These are phyloP conservation scores for Alca torda DNA, from an alignment of 2,797 vertebrate species.

Conservation along the genomic window DNA sequence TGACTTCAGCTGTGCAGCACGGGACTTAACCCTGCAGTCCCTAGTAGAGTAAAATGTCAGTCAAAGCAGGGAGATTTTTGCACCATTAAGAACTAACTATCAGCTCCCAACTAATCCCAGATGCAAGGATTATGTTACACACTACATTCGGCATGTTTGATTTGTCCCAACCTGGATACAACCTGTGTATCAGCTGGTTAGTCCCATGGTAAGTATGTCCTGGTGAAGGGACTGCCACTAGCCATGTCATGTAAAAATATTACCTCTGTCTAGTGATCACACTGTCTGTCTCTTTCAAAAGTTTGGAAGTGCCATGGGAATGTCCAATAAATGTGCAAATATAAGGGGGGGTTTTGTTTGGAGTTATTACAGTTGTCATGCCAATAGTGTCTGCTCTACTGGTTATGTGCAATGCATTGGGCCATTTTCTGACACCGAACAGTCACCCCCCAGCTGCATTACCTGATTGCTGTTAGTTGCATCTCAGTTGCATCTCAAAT, in stretches of 20 bases:
- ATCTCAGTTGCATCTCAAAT: conserved; percentile 66
- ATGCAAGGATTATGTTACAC: neutral
- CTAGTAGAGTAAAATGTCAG: neutral
- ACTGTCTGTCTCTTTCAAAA: conserved; percentile 66
- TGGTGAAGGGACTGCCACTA: conserved; percentile 2
- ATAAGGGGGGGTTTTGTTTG: rapidly evolving
- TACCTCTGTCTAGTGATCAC: conserved; percentile 43
- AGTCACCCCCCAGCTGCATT: conserved; percentile 47
- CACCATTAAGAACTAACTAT: neutral
- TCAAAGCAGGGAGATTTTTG: neutral
- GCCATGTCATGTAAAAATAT: neutral
- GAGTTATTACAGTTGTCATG: conserved; percentile 36
- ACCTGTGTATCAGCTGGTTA: neutral
- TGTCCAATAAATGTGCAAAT: conserved; percentile 36
- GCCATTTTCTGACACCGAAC: conserved; percentile 47
- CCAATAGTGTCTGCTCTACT: conserved; percentile 41
- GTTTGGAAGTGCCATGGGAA: conserved; percentile 73
- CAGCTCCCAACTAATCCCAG: neutral
- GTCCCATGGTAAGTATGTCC: conserved; percentile 50
- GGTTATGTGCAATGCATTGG: conserved; percentile 43
- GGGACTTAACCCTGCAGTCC: neutral
- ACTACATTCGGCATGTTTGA: neutral
- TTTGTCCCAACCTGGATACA: conserved; percentile 56
- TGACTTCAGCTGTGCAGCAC: neutral
- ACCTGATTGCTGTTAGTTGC: conserved; percentile 64